Conservation (phyloP, 1,140 invertebrate species). For the Bemisia tabaci region DNA sequence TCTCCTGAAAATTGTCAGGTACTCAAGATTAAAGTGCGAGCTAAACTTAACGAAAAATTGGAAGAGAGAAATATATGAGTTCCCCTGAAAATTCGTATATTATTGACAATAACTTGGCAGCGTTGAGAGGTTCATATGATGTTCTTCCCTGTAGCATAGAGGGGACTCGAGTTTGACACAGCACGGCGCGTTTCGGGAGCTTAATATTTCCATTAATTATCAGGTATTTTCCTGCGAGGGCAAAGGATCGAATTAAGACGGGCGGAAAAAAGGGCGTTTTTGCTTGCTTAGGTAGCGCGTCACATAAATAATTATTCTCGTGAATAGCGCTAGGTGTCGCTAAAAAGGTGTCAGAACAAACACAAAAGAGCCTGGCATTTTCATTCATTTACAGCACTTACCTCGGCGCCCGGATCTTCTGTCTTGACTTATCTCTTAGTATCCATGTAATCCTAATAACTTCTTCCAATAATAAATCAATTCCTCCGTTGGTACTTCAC, state of each 20-base stretch:
- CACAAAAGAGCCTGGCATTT: background rate
- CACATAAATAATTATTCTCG: background rate
- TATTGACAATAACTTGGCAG: no score
- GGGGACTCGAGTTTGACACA: no score
- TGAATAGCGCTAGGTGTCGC: background rate
- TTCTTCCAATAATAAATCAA: background rate
- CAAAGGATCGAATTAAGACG: background rate
- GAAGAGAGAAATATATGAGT: no score
- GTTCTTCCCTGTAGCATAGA: no score
- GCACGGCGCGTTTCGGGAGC: background rate
- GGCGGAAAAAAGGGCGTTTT: background rate
- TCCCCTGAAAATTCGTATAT: no score
- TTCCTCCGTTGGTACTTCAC: no score
- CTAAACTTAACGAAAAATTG: no score
- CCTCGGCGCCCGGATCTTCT: background rate
- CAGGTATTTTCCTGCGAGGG: background rate
- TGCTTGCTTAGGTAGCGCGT: background rate
- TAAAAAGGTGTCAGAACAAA: background rate
- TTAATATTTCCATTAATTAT: background rate
- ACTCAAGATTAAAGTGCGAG: no score
- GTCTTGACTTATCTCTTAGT: background rate
- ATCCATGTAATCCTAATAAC: background rate
- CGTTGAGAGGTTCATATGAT: no score
- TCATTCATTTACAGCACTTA: background rate
- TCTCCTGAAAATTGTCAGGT: no score